A percentile compares a stretch with the other conserved stretches of the same genome.
Conservation (phyloP, 2,113 vertebrate species). For the Natator depressus region DNA sequence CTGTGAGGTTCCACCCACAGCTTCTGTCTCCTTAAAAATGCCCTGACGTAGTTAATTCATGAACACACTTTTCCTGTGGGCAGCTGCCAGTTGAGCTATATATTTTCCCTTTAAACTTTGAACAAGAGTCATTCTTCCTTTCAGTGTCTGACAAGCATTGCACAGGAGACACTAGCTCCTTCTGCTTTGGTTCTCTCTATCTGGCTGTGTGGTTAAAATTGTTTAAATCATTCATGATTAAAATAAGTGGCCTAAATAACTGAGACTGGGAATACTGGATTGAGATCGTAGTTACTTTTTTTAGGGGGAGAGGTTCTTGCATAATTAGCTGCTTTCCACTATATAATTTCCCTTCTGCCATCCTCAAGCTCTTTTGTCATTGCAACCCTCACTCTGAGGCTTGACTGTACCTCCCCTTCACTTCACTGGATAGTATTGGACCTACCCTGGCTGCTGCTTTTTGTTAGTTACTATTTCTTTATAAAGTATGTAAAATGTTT, state of each 20-base stretch:
- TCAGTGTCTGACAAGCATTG: background rate
- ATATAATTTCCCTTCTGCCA: background rate
- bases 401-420: background rate
- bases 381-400: background rate
- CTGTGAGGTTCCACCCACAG: background rate
- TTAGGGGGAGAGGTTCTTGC: background rate
- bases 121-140: background rate
- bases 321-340: background rate
- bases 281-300: background rate
- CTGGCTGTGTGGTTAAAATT: background rate
- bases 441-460: too few relatives aligned
- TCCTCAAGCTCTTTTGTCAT: background rate
- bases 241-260: background rate
- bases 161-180: fast-evolving
- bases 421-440: too few relatives aligned
- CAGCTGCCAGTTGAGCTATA: background rate
- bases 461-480: too few relatives aligned
- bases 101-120: background rate
- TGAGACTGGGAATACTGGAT: background rate
- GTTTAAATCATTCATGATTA: background rate
- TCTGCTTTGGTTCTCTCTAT: background rate
- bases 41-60: background rate
- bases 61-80: background rate
- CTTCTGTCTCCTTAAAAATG: background rate
- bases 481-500: too few relatives aligned